Base-by-base conservation (phyloP, 2,888 invertebrate genomes). In the Leucophenga montana region DNA sequence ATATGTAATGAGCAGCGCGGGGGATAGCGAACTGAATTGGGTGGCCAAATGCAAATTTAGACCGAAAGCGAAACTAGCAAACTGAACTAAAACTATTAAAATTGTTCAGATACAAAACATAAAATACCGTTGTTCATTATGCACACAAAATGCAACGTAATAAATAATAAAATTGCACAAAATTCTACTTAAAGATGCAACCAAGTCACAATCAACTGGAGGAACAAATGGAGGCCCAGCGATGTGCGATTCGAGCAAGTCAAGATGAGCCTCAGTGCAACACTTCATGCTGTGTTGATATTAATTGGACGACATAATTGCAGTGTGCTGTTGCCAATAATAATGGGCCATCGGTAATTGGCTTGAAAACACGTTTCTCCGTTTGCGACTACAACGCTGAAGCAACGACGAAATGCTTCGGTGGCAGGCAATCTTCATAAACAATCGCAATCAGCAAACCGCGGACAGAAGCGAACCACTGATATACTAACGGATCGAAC, bases 231-330 rank as follows among this genome's bases (percentile, higher is more conserved):
- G n/a, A 11, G 18, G 16, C 14, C 11, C 16, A 16, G 8, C 50
- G 16, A 16, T 50, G 50, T 6, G 18, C 50, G n/a, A 50, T 6
- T 18, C 16, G 13, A 50, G 16, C 50, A n/a, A 50, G 18, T 50
- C 16, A 8, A n/a, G 50, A n/a, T 50, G 50, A 50, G 50, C 50
- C 50, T 50, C 50, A 4, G 50, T 50, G 50, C 50, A 57, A 27
- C 57, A 64, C 62, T 80, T 75, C 83, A 83, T 80, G 83, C 81
- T 82, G 81, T 80, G 85, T 79, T 82, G 84, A 84, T 86, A 86
- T 86, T 86, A 86, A 86, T 86, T 86, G 86, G 86, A 86, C 86
- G 86, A 85, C 86, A 86, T 86, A 86, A 86, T 86, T 86, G 85
- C 83, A 84, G 80, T 78, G 82, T 85, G 80, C 78, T 84, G 85